A percentile compares a stretch with the other conserved stretches of the same genome.
These are phyloP conservation scores for Criorhina ranunculi DNA, from an alignment of 2,888 invertebrate species.

Conservation along the genomic window DNA sequence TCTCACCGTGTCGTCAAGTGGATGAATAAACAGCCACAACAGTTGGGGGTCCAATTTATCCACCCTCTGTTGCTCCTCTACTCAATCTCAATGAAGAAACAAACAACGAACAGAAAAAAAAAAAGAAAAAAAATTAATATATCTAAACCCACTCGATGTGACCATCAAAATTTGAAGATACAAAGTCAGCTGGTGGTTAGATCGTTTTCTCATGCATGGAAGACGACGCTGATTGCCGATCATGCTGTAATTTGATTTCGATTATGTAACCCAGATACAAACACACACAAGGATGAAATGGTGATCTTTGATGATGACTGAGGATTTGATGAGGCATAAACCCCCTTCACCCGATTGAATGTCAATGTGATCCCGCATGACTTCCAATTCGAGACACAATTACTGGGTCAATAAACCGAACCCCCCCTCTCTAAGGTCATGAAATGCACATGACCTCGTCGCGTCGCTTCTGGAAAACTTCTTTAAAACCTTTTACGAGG, in stretches of 20 bases:
- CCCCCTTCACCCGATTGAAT: conserved; percentile 18
- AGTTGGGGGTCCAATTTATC: conserved; percentile 74
- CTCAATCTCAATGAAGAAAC: conserved; percentile 46
- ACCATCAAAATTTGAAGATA: conserved; percentile 28
- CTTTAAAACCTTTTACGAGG: neutral
- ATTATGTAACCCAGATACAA: conserved; percentile 45
- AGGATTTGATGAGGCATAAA: no score
- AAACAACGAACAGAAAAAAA: conserved; percentile 14
- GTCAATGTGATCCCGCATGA: conserved; percentile 40
- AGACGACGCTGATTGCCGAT: conserved; percentile 9
- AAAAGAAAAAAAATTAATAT: neutral
- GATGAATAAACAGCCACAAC: conserved; percentile 68
- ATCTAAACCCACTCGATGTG: conserved; percentile 43
- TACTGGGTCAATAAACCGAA: conserved; percentile 37
- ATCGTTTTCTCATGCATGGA: conserved; percentile 29
- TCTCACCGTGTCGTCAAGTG: conserved; percentile 75
- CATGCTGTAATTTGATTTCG: conserved; percentile 60
- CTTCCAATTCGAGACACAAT: conserved; percentile 32
- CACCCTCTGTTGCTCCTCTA: conserved; percentile 55
- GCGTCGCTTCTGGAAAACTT: conserved; percentile 18
- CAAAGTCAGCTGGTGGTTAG: conserved; percentile 65
- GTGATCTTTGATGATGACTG: no score
- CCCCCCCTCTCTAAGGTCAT: conserved; percentile 10
- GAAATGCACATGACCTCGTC: conserved; percentile 26
- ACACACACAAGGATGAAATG: neutral